Percentiles rank a stretch among this genome's conserved stretches.
phyloP scores from a whole-genome alignment of 2,888 invertebrate genomes.

The Chirona hameri region DNA sequence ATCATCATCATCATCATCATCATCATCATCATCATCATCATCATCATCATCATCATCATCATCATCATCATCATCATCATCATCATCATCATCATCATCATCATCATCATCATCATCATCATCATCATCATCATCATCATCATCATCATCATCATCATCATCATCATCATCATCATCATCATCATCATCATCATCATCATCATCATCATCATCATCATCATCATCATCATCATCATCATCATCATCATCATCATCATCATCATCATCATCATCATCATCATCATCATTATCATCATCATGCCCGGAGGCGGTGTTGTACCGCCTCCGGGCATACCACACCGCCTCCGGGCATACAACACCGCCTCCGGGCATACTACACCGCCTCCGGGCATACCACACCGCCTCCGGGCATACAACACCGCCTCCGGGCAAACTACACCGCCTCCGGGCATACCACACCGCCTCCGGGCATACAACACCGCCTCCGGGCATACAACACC shows the following conservation, averaged over 20 bases:
- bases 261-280: constrained; percentile 22
- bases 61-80: constrained; percentile 22
- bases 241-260: constrained; percentile 22
- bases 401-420: too few species aligned
- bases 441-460: too few species aligned
- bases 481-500: too few species aligned
- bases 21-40: constrained; percentile 22
- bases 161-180: constrained; percentile 12
- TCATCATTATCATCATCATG: too few species aligned
- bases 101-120: constrained; percentile 22
- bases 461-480: too few species aligned
- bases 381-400: too few species aligned
- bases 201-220: constrained; percentile 22
- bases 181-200: constrained; percentile 22
- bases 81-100: constrained; percentile 22
- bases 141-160: constrained; percentile 29
- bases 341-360: too few species aligned
- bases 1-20: constrained; percentile 22
- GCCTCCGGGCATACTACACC: too few species aligned
- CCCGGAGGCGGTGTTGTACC: too few species aligned
- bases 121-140: constrained; percentile 23
- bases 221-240: constrained; percentile 22
- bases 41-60: constrained; percentile 22
- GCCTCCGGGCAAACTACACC: too few species aligned
- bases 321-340: too few species aligned